Conservation (phyloP, 2,113 vertebrate genomes). For the Platycercus adscitus region DNA sequence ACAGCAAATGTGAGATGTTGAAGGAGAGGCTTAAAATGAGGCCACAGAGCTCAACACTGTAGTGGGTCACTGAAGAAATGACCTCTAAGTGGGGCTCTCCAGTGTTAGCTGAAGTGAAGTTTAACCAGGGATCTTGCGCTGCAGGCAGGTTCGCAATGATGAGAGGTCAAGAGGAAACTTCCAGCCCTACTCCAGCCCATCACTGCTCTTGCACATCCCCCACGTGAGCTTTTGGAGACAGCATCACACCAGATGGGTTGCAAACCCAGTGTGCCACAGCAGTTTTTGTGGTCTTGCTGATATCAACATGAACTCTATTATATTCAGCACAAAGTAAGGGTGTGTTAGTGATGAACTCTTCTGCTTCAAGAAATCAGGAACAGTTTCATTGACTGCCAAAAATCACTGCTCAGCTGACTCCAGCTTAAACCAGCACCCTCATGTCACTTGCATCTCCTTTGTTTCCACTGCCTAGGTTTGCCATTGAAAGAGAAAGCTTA, state of each 20-base stretch:
- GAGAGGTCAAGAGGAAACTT: background rate
- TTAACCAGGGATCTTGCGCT: background rate
- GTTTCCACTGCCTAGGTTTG: background rate
- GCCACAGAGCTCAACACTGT: background rate
- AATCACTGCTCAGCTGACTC: background rate
- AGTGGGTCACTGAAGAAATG: background rate
- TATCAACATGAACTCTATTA: rapidly evolving
- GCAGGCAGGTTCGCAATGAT: background rate
- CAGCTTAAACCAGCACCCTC: background rate
- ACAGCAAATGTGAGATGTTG: background rate
- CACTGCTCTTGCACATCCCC: background rate
- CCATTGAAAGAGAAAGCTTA: background rate
- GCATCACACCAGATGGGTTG: background rate
- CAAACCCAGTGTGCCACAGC: rapidly evolving
- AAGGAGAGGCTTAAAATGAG: background rate
- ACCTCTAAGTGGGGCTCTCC: background rate
- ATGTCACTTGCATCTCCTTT: background rate
- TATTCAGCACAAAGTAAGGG: background rate
- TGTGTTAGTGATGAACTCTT: background rate
- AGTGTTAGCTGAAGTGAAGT: rapidly evolving
- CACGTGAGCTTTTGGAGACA: background rate
- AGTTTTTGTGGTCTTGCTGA: background rate
- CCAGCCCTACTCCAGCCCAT: background rate
- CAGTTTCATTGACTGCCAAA: background rate
- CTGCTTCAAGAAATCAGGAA: background rate